Percentiles rank a stretch among this genome's conserved stretches.
phyloP scores from a whole-genome alignment of 2,113 vertebrate species.

The Trichomycterus rosablanca region DNA sequence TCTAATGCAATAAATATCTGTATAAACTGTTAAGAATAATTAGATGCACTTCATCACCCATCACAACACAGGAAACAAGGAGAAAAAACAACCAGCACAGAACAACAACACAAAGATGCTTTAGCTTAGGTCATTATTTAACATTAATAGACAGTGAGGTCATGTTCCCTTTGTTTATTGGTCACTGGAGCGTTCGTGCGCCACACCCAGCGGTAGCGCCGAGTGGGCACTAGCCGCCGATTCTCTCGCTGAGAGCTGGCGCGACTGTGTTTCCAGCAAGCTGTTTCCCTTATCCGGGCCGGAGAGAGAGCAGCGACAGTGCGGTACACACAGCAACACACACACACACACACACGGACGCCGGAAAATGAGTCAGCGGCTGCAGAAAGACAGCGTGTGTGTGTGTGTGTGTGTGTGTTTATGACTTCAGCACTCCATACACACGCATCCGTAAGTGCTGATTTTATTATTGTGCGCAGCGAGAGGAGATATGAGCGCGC shows the following conservation, averaged over 20 bases:
- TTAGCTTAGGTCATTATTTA: slow-evolving; percentile 21
- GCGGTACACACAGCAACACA: not conserved
- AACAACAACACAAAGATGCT: slow-evolving; percentile 2
- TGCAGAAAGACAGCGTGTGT: no score
- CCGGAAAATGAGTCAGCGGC: no score
- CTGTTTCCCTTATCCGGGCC: not conserved
- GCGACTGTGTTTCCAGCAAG: slow-evolving; percentile 18
- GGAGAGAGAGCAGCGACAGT: not conserved
- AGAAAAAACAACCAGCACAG: slow-evolving; percentile 3
- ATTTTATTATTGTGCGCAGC: not conserved
- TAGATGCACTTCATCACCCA: not conserved
- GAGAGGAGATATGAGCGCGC: no score
- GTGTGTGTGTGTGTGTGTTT: not conserved
- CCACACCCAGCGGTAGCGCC: not conserved
- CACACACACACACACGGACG: no score
- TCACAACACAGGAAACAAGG: not conserved
- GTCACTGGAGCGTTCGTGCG: slow-evolving; percentile 20
- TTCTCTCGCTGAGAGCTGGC: slow-evolving; percentile 21
- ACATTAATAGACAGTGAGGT: slow-evolving; percentile 38
- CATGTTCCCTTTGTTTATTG: slow-evolving; percentile 36
- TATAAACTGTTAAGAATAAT: no score
- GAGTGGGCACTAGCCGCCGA: slow-evolving; percentile 24
- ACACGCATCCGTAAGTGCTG: no score
- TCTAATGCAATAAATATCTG: no score
- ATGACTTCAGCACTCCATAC: not conserved